Base-by-base conservation (phyloP, 2,888 invertebrate species). In the Cenopis cana region DNA sequence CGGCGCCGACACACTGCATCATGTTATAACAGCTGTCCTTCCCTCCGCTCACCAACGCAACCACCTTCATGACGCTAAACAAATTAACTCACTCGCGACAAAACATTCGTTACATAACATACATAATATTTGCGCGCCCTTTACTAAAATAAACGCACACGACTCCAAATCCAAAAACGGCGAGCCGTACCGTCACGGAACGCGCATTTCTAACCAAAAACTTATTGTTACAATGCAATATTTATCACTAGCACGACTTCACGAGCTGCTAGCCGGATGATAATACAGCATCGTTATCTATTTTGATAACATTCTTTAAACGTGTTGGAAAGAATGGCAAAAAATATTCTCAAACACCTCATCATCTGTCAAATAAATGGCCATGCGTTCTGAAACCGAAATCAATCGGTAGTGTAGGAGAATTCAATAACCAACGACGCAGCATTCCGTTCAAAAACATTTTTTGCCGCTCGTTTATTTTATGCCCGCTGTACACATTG, bases 1-100 rank as follows among this genome's bases (percentile, higher is more conserved):
- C 99, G 85, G 98, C 98, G 79, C 97, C 97, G 77, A 98, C 96
- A 93, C 99, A 99, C 94, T 99, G 98, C 97, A 99, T 97, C 97
- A 99, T 97, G 89, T 99, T 99, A 94, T 97, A 99, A 93, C 98
- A 98, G 94, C 99, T 99, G 94, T 99, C 99, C 94, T 99, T 99
- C 80, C 99, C 99, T 80, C 99, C 99, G 93, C 99, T 99, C 78
- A 98, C 95, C 90, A 98, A 94, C 75, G 97, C 98, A 80, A 97
- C 97, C 78, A 97, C 97, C 93, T 95, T 97, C 98, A 98, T 98
- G 86, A 94, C 95, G 72, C 74, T 79, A 77, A 79, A 74, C 77
- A 78, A 82, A 80, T 78, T 82, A 79, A 82, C 83, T 80, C 82
- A 86, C 85, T 78, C 78, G 81, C 76, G 79, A 80, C 69, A 80